Percentiles rank a stretch among this genome's conserved stretches.
These are phyloP conservation scores for Scaptomyza montana DNA, from an alignment of 1,140 invertebrate species.

Conservation along the genomic window DNA sequence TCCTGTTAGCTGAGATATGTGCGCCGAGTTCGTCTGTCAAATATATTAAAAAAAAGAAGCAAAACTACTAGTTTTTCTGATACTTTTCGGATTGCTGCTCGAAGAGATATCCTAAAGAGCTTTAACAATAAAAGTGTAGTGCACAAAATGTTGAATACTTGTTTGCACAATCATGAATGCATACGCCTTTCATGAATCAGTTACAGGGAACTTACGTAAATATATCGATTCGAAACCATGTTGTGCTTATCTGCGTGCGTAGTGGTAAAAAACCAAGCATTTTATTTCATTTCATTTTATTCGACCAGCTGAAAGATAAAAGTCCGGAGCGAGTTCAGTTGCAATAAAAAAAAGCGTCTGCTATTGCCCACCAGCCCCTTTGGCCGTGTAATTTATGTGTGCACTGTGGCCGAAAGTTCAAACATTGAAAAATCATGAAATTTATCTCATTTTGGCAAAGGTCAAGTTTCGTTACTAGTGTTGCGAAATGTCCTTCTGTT, in stretches of 20 bases:
- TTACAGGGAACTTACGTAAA: conserved; percentile 11
- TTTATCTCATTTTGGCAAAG: conserved; percentile 70
- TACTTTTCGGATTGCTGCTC: not conserved
- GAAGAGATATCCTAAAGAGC: conserved; percentile 2
- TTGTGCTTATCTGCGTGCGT: conserved; percentile 73
- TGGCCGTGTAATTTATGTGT: conserved; percentile 68
- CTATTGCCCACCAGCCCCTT: conserved; percentile 31
- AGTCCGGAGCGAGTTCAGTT: conserved; percentile 40
- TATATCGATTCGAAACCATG: conserved; percentile 37
- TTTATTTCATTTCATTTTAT: conserved; percentile 57
- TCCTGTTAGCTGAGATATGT: conserved; percentile 46
- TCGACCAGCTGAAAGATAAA: conserved; percentile 40
- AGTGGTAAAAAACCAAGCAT: conserved; percentile 46
- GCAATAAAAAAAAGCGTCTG: conserved; percentile 47
- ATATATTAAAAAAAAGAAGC: conserved; percentile 47
- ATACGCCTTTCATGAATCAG: too few species aligned
- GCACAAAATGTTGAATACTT: too few species aligned
- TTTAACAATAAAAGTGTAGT: not conserved
- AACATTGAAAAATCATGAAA: conserved; percentile 76
- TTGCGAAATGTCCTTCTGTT: conserved; percentile 3
- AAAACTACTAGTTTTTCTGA: conserved; percentile 9
- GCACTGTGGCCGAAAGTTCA: conserved; percentile 70
- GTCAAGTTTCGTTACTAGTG: conserved; percentile 51
- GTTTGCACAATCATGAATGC: too few species aligned
- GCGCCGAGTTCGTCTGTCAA: conserved; percentile 44